phyloP scores from a whole-genome alignment of 2,797 vertebrate genomes.

The Myotis daubentonii region DNA sequence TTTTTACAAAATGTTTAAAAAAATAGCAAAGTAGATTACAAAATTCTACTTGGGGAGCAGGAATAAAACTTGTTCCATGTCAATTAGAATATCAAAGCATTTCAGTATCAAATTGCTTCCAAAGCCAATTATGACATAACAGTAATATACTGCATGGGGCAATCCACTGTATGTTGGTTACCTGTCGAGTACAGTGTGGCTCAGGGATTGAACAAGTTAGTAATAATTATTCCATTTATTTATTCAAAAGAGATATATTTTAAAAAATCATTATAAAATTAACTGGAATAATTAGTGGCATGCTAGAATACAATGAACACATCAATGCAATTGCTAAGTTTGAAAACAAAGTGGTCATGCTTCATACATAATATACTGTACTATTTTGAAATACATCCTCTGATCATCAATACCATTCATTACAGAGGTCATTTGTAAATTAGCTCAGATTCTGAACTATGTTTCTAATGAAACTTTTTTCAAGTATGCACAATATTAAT shows the following conservation, averaged over 20 bases:
- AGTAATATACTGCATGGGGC: conserved; percentile 79
- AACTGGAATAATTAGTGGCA: conserved; percentile 76
- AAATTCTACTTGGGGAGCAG: conserved; percentile 66
- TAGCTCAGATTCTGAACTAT: conserved; percentile 77
- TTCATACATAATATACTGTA: conserved; percentile 70
- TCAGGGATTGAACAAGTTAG: conserved; percentile 58
- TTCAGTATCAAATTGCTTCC: conserved; percentile 74
- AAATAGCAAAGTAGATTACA: conserved; percentile 73
- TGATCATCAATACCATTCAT: conserved; percentile 72
- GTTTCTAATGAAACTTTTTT: conserved; percentile 80
- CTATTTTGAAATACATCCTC: conserved; percentile 81
- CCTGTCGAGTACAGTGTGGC: conserved; percentile 47
- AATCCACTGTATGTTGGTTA: conserved; percentile 58
- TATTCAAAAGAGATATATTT: conserved; percentile 63
- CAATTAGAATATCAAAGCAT: conserved; percentile 67
- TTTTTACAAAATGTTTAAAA: conserved; percentile 79
- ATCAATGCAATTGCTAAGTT: conserved; percentile 30
- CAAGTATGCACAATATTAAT: conserved; percentile 78
- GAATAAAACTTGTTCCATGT: conserved; percentile 63
- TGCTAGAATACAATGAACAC: conserved; percentile 70
- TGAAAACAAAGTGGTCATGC: conserved; percentile 76
- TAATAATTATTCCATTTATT: conserved; percentile 45
- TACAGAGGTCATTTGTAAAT: conserved; percentile 81
- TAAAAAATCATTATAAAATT: conserved; percentile 77
- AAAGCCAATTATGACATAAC: conserved; percentile 71